Conservation (phyloP, 2,797 vertebrate genomes). For the Notolepis coatsorum region DNA sequence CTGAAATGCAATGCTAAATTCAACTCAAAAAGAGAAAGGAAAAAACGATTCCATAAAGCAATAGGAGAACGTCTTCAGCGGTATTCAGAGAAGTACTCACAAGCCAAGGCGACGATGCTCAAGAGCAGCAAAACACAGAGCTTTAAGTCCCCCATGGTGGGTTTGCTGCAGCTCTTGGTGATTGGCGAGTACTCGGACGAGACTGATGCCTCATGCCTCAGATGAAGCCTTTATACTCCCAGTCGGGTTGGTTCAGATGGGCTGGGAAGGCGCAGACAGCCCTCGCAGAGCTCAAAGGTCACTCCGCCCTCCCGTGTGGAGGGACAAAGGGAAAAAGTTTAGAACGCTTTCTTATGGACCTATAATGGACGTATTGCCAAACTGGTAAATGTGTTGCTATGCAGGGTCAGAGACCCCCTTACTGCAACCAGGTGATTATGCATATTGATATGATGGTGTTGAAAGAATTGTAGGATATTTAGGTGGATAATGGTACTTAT, state of each 20-base stretch:
- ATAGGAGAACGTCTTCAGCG: not conserved
- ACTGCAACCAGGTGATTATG: too few species aligned
- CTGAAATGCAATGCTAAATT: not conserved
- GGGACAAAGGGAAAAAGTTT: conserved; percentile 80
- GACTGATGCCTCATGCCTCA: conserved; percentile 61
- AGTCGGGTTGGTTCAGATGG: conserved; percentile 29
- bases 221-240: conserved; percentile 72
- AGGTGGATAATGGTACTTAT: too few species aligned
- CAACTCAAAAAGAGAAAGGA: not conserved
- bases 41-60: not conserved
- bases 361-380: conserved; percentile 27
- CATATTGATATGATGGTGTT: too few species aligned
- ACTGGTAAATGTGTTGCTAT: conserved; percentile 25
- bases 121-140: conserved; percentile 85
- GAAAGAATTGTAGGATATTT: too few species aligned
- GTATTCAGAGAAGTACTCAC: conserved; percentile 82
- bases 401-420: too few species aligned
- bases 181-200: conserved; percentile 69
- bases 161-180: conserved; percentile 73
- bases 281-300: conserved; percentile 78
- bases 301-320: conserved; percentile 71
- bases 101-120: conserved; percentile 64
- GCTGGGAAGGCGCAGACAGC: conserved; percentile 48
- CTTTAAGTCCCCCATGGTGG: conserved; percentile 88
- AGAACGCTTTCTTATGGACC: conserved; percentile 26